A percentile compares a stretch with the other conserved stretches of the same genome.
Evolutionary conservation across 2,797 vertebrate genomes (phyloP).

Genomic region (Ctenopoma kingsleyae): DNA sequence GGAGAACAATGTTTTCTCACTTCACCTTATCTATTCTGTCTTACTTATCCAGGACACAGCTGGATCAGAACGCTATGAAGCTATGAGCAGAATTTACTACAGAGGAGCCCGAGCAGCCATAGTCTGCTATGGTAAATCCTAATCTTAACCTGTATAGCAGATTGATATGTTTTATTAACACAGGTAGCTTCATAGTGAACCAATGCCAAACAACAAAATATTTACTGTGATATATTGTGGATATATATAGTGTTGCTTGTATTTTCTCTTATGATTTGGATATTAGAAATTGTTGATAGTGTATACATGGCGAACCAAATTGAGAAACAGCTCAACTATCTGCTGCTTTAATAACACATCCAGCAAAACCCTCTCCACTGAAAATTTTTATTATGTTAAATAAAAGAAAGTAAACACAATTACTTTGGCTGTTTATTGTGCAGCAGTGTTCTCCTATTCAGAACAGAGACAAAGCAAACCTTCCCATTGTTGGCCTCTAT

Average conservation of each 20-base stretch:
- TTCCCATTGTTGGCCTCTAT: neutral
- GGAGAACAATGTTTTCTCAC: neutral
- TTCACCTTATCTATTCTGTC: neutral
- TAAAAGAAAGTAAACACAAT: neutral
- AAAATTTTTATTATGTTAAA: neutral
- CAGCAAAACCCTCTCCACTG: too few species aligned
- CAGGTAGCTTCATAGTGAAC: too few species aligned
- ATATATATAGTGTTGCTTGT: neutral
- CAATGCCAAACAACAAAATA: too few species aligned
- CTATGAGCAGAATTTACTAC: conserved; percentile 99
- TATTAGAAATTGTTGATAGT: neutral
- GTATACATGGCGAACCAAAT: neutral
- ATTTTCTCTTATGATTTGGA: neutral
- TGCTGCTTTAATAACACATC: neutral
- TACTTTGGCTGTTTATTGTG: too few species aligned
- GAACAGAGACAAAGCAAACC: neutral
- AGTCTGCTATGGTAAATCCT: conserved; percentile 92
- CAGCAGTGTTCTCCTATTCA: neutral
- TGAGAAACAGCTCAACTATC: neutral
- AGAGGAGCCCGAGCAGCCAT: conserved; percentile 94
- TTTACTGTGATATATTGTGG: too few species aligned
- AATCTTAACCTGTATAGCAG: neutral
- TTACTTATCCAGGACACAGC: conserved; percentile 90
- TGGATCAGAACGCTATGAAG: conserved; percentile 96
- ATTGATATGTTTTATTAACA: too few species aligned